Conservation (phyloP, 2,113 vertebrate species). For the Xenus cinereus region DNA sequence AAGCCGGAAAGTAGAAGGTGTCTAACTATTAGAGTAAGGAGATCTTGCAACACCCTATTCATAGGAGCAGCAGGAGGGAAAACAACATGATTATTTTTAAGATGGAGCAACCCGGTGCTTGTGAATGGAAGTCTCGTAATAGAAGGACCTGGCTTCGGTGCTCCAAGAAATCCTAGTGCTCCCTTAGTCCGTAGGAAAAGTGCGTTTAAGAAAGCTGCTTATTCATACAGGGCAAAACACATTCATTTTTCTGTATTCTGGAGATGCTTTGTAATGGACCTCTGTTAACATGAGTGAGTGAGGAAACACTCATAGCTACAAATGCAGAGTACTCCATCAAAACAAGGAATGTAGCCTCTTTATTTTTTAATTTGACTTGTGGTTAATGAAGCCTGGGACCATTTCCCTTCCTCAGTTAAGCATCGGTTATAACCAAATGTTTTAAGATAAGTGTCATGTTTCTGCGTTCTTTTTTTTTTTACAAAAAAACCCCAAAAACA, state of each 20-base stretch:
- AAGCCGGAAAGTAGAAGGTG: not conserved
- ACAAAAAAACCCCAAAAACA: not conserved
- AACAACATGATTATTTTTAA: not conserved
- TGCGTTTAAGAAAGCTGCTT: not conserved
- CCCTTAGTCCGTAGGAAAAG: not conserved
- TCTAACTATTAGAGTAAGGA: not conserved
- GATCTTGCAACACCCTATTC: not conserved
- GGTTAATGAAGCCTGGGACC: conserved; percentile 18
- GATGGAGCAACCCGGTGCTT: not conserved
- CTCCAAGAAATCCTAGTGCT: not conserved
- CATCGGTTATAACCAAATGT: not conserved
- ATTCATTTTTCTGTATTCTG: not conserved
- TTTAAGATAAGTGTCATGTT: not conserved
- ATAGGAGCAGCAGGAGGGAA: not conserved
- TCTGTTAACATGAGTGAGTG: not conserved
- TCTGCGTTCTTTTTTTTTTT: not conserved
- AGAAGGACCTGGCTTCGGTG: not conserved
- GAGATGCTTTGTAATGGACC: not conserved
- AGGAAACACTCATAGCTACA: not conserved
- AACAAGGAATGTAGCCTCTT: not conserved
- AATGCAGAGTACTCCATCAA: not conserved
- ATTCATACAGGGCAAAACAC: not conserved
- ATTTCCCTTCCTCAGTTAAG: conserved; percentile 7
- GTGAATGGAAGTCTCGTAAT: not conserved
- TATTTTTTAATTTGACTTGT: not conserved